A percentile compares a stretch with the other conserved stretches of the same genome.
Conservation (phyloP, 2,888 invertebrate genomes). For the Chironomus riparius region DNA sequence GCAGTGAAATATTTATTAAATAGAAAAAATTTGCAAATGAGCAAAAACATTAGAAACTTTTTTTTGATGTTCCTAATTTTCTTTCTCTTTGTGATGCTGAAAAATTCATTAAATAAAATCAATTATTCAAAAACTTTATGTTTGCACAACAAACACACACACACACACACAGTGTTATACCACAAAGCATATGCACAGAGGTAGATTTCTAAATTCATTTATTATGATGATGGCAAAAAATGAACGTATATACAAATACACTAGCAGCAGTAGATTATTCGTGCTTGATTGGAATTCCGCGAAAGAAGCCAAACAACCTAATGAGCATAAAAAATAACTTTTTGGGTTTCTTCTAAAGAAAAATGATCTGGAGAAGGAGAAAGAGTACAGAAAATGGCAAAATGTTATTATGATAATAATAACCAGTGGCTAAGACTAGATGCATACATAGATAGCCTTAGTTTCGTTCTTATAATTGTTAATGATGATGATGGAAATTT, state of each 20-base stretch:
- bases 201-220: constrained; percentile 13
- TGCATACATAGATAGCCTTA: not conserved
- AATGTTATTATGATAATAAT: no score
- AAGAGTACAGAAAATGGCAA: no score
- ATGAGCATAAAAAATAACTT: constrained; percentile 6
- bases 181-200: constrained; percentile 3
- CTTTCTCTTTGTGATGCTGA: no score
- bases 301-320: constrained; percentile 19
- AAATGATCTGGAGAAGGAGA: no score
- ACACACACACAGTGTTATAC: not conserved
- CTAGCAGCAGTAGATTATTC: not conserved
- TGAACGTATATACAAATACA: not conserved
- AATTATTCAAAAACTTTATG: no score
- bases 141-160: not conserved
- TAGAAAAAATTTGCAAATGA: no score
- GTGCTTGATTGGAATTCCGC: constrained; percentile 18
- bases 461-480: not conserved
- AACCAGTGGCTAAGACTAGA: not conserved
- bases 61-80: no score
- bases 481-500: not conserved
- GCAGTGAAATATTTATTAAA: no score
- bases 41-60: no score
- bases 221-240: constrained; percentile 11
- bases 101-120: no score
- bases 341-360: not conserved